phyloP scores from a whole-genome alignment of 2,113 vertebrate species.

The Chlorocebus sabaeus region DNA sequence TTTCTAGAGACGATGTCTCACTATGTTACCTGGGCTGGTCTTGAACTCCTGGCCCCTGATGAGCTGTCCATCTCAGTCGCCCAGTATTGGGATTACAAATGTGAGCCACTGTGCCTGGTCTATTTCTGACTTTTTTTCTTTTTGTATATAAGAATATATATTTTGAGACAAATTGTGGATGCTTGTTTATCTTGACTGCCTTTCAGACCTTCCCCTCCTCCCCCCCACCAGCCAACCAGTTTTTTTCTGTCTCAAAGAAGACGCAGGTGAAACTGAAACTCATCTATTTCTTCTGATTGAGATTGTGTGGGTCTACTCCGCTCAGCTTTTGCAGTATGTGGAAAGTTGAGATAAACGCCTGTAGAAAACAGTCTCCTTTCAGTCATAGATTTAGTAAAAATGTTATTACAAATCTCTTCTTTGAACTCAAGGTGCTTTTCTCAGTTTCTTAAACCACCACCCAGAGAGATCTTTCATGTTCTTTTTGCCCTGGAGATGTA shows the following conservation, averaged over 20 bases:
- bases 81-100: no score
- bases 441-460: conserved; percentile 52
- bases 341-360: neutral
- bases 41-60: no score
- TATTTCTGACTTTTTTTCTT: neutral
- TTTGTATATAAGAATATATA: neutral
- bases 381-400: conserved; percentile 25
- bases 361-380: conserved; percentile 8
- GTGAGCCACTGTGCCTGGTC: no score
- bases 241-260: neutral
- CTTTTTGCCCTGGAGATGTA: conserved; percentile 65
- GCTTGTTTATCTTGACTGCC: neutral
- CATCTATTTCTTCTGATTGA: neutral
- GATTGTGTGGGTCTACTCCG: neutral
- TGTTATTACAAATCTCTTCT: neutral
- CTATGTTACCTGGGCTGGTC: no score
- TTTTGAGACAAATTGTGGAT: neutral
- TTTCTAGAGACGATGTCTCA: no score
- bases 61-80: no score
- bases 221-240: neutral
- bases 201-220: neutral
- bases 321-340: neutral
- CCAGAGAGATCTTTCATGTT: conserved; percentile 37
- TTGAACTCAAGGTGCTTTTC: neutral
- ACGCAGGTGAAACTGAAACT: neutral